Conservation (phyloP, 2,113 vertebrate species). For the Macaca fascicularis region T2T-MFA8v1.1 NC_088389.1:18134501-18135000, state of each 20-base stretch:
- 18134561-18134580: not conserved
- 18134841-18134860: slow-evolving; percentile 36
- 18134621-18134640: not conserved
- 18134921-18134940: slow-evolving; percentile 46
- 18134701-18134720: not conserved
- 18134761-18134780: not conserved
- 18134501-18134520: not conserved
- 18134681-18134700: slow-evolving; percentile 22
- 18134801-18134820: slow-evolving; percentile 42
- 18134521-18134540: slow-evolving; percentile 47
- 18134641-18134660: not conserved
- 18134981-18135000: not conserved
- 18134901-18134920: not conserved
- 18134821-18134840: slow-evolving; percentile 44
- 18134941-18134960: slow-evolving; percentile 26
- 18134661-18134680: not conserved
- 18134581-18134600: slow-evolving; percentile 24
- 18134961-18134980: slow-evolving; percentile 39
- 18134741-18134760: slow-evolving; percentile 16
- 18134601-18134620: slow-evolving; percentile 44
- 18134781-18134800: slow-evolving; percentile 37
- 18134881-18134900: slow-evolving; percentile 35
- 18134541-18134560: slow-evolving; percentile 46
- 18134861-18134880: slow-evolving; percentile 33
- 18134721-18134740: not conserved